These are phyloP conservation scores for Pagrus major DNA, from an alignment of 2,113 vertebrate genomes.

Conservation along the genomic window DNA sequence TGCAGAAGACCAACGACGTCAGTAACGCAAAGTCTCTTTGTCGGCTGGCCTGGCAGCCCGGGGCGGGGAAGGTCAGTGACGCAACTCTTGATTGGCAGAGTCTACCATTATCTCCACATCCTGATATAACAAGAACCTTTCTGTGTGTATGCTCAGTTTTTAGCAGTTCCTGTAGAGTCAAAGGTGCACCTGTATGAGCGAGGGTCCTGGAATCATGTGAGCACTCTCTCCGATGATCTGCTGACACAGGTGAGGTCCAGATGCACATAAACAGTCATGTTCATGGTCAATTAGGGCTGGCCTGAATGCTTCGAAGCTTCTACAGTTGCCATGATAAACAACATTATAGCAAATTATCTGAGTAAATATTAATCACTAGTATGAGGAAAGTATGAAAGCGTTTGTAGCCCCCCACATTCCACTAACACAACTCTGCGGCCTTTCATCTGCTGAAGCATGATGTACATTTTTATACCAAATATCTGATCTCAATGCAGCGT, in stretches of 20 bases:
- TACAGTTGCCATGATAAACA: too few relatives aligned
- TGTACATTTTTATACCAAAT: neutral
- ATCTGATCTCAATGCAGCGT: neutral
- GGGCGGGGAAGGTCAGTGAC: constrained; percentile 85
- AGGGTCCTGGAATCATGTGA: constrained; percentile 87
- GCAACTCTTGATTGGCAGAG: too few relatives aligned
- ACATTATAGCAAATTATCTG: too few relatives aligned
- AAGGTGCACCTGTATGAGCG: constrained; percentile 90
- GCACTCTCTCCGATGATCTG: constrained; percentile 86
- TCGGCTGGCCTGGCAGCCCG: constrained; percentile 92
- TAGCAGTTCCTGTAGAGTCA: constrained; percentile 93
- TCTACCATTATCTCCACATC: neutral
- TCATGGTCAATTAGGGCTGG: too few relatives aligned
- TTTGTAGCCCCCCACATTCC: too few relatives aligned
- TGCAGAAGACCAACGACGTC: constrained; percentile 93
- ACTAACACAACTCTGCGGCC: too few relatives aligned
- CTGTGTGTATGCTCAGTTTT: constrained; percentile 78
- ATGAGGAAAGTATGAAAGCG: too few relatives aligned
- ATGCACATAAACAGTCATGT: neutral
- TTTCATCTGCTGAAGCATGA: neutral
- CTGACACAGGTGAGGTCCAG: constrained; percentile 86
- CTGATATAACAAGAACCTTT: neutral
- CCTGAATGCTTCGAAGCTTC: too few relatives aligned
- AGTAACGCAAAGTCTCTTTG: constrained; percentile 93
- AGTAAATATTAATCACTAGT: too few relatives aligned